These are phyloP conservation scores for Melikaiella ostensackeni DNA, from an alignment of 2,888 invertebrate species.

Conservation along the genomic window DNA sequence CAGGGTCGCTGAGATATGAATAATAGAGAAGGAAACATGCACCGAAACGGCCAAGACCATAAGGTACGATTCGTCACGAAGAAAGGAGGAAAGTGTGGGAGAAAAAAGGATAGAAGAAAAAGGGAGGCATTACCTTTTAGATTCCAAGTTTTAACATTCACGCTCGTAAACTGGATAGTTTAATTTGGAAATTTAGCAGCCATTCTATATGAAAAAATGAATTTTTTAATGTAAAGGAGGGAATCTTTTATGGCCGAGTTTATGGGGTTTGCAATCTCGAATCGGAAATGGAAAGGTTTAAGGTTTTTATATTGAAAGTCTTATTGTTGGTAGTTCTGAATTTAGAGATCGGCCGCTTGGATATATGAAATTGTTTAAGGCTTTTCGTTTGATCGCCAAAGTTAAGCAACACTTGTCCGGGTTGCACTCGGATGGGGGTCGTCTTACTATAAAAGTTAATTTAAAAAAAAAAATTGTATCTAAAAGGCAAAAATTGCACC, in stretches of 20 bases:
- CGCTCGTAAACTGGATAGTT: slow-evolving; percentile 31
- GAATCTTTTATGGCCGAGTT: slow-evolving; percentile 17
- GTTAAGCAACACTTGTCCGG: too few species aligned
- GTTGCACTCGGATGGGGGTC: too few species aligned
- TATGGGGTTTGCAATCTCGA: slow-evolving; percentile 25
- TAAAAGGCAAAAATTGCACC: too few species aligned
- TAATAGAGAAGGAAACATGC: slow-evolving; percentile 30
- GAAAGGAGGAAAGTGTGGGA: background rate
- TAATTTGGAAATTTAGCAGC: slow-evolving; percentile 28
- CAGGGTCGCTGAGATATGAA: slow-evolving; percentile 11
- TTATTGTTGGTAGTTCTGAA: background rate
- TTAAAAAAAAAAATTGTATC: too few species aligned
- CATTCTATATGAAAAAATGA: slow-evolving; percentile 14
- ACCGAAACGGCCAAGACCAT: slow-evolving; percentile 27
- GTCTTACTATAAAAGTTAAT: too few species aligned
- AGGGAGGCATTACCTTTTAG: slow-evolving; percentile 10
- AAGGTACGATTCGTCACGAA: slow-evolving; percentile 16
- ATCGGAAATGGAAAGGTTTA: background rate
- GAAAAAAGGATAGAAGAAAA: background rate
- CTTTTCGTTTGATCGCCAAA: too few species aligned
- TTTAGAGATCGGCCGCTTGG: background rate
- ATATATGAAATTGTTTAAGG: too few species aligned
- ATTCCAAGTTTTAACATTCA: slow-evolving; percentile 12
- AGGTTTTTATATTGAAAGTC: background rate
- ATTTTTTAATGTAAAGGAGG: slow-evolving; percentile 23